Base-by-base conservation (phyloP, 1,140 invertebrate species). In the Metopolophium dirhodum region DNA sequence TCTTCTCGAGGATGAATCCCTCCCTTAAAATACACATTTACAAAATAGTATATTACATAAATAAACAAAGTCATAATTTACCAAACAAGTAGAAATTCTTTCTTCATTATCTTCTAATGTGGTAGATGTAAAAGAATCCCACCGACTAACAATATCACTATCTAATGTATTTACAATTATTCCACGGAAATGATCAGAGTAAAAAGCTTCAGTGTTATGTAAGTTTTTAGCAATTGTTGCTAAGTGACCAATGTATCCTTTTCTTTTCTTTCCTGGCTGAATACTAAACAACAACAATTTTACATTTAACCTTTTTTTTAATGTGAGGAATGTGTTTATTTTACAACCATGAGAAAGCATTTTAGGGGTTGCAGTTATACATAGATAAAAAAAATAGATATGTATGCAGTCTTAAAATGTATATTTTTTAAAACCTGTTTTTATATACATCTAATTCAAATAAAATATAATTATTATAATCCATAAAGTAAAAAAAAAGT, bases 91-190 rank as follows among this genome's bases (percentile, higher is more conserved):
- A 85, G 91, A 93, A 23, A 86, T 93, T 30, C 82, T 82, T 54
- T 93, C 49, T 30, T 93, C 91, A n/a, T 93, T 86, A 49, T 85
- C 82, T 93, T 93, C 35, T 54, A 93, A 30, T 0, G 91, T 93
- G 22, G 91, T 93, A 30, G 91, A 85, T 18, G 91, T 93, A 93
- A 93, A 86, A 3, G 41, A 86, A 54, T 93, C 91, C 91, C 91
- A 93, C 2, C 77, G 77, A 41, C 23, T 54, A 20, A 93, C 82
- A 85, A 93, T 93, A 37, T 51, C 47, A 37, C 37, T 41, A 54
- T 85, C 82, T 93, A 93, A 93, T 86, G 91, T 86, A 45, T 86
- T 93, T 30, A 93, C 91, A 54, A 93, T 93, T 86, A 93, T 93
- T 26, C 82, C 91, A 20, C 91, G 47, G 0, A 93, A 93, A 86